Base-by-base conservation (phyloP, 1,140 invertebrate species). In the Drosophila funebris region DNA sequence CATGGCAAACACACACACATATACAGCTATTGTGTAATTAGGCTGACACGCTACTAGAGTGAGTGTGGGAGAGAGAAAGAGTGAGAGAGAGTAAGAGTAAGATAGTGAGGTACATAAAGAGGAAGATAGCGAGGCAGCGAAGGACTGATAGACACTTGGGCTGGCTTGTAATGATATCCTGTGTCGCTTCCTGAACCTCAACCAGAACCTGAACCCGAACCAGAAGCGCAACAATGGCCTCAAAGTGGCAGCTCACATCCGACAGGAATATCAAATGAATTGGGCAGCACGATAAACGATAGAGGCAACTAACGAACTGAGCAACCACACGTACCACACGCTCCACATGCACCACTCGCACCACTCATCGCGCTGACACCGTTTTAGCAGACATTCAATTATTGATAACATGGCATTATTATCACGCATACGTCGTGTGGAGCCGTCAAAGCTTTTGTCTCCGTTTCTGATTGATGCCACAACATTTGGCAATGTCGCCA, bases 361-460 rank as follows among this genome's bases (percentile, higher is more conserved):
- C 41, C 27, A 18, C 13, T 2, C 16, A n/a, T n/a, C n/a, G n/a
- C n/a, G n/a, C n/a, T n/a, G n/a, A n/a, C n/a, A n/a, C n/a, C n/a
- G 16, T 13, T 7, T 20, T 14, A 22, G 31, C 27, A 61, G 43
- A 43, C 57, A 27, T 43, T 63, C 24, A 64, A 75, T 75, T 72
- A 83, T 83, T 83, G 67, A 75, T 67, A 44, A 67, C 57, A 63
- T 46, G 61, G 52, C 66, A 66, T 76, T 84, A 84, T 70, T 82
- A 76, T 79, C 75, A 69, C 61, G 78, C 68, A 74, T 74, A 73
- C 63, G 70, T 57, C 48, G 36, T 48, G 58, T 61, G 60, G 6
- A 18, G 16, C 36, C 8, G 24, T 18, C 39, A 22, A 9, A 18
- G 18, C 20, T 29, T n/a, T 16, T 31, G 54, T 27, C 41, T 22